Percentiles rank a stretch among this genome's conserved stretches.
Evolutionary conservation across 2,888 invertebrate genomes (phyloP).

Genomic region (Gonocerus acuteangulatus): DNA sequence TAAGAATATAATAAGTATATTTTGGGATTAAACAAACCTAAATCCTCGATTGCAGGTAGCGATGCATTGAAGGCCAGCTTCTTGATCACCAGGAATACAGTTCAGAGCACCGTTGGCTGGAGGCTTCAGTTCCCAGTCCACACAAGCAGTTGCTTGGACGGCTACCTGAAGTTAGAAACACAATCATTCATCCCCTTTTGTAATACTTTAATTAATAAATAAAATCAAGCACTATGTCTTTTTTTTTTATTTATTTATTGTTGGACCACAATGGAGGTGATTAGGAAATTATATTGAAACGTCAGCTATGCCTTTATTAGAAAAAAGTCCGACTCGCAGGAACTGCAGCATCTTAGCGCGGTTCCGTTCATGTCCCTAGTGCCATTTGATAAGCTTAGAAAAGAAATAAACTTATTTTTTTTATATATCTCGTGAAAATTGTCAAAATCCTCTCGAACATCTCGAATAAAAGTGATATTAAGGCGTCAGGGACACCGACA

Average conservation of each 20-base stretch:
- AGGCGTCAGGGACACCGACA: no score
- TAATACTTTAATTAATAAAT: background rate
- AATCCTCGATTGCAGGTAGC: slow-evolving; percentile 83
- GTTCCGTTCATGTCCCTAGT: no score
- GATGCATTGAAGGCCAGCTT: slow-evolving; percentile 72
- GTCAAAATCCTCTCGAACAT: no score
- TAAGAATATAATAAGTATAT: no score
- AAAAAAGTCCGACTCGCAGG: no score
- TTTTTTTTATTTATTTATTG: background rate
- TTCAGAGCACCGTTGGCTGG: slow-evolving; percentile 84
- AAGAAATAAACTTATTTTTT: no score
- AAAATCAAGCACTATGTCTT: background rate
- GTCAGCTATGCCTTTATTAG: background rate
- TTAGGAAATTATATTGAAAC: background rate
- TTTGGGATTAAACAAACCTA: slow-evolving; percentile 42
- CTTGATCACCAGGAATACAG: slow-evolving; percentile 70
- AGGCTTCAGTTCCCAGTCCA: slow-evolving; percentile 85
- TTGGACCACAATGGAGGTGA: no score
- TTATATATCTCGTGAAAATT: no score
- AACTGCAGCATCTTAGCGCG: no score
- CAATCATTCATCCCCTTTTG: background rate
- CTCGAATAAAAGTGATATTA: no score
- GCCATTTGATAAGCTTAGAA: no score
- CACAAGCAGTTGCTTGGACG: slow-evolving; percentile 87
- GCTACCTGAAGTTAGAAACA: slow-evolving; percentile 52